Evolutionary conservation across 2,888 invertebrate species (phyloP), one percentile per base, ranked within the genome.

Genomic region (Xestia rhomboidea): DNA sequence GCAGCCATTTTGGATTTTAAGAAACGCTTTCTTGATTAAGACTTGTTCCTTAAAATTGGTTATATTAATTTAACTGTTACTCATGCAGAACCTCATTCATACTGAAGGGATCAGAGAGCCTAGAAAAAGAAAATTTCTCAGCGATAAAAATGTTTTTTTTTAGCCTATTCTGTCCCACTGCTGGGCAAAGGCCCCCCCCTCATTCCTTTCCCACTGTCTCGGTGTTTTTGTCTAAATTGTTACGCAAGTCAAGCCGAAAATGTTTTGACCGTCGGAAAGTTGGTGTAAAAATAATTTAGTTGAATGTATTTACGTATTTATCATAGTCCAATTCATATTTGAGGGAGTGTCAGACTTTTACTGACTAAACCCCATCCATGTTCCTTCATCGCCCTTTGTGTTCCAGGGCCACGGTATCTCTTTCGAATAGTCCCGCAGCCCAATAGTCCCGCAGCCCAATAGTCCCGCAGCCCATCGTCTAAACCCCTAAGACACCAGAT

Each of bases 1-100:
- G 30, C 34, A 7, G 71, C 57, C 27, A 49, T 72, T 11, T 62
- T 72, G 27, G 13, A 49, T 60, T 72, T 72, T 24, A 24, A 38
- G 7, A 46, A 21, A 57, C 30, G 21, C 5, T 11, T 51, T 41
- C n/a, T 21, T 49, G 30, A 10, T 63, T 41, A 49, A n/a, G 30
- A 41, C 30, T 68, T n/a, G 11, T 41, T 69, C 11, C 11, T 11
- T 18, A 24, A 24, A 44, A 18, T 41, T 21, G 3, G 24, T 2
- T 70, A 15, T 13, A 15, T 62, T n/a, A 5, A 57, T 60, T 7
- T 13, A 21, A 41, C 8, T 41, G 8, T 41, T 11, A 57, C 5
- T 27, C 13, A 13, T 54, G 34, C 34, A 15, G 34, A 13, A 15
- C 13, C 54, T n/a, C 18, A 54, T 54, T 1, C 1, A n/a, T 4